Conservation (phyloP, 2,888 invertebrate genomes). For the Epinotia nisella region DNA sequence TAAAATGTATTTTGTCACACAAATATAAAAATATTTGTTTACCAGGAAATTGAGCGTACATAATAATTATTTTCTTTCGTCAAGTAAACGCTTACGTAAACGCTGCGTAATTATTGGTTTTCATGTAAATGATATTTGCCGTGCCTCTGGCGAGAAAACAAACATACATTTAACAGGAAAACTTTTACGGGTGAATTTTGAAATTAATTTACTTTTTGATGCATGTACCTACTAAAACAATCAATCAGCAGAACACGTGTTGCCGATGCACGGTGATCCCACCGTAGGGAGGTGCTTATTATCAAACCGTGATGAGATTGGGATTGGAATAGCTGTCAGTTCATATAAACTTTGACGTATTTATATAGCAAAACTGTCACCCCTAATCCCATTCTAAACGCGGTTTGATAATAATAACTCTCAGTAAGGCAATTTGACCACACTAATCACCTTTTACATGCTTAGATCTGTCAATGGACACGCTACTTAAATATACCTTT, state of each 20-base stretch:
- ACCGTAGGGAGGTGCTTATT: neutral
- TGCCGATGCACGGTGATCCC: neutral
- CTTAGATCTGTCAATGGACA: too few species aligned
- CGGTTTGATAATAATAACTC: too few species aligned
- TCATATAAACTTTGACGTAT: too few species aligned
- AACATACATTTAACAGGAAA: constrained; percentile 25
- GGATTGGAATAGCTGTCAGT: too few species aligned
- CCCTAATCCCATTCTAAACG: too few species aligned
- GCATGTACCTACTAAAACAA: neutral
- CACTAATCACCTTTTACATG: too few species aligned
- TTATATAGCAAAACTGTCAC: too few species aligned
- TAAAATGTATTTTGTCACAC: neutral
- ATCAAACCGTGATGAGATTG: too few species aligned
- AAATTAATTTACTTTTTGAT: constrained; percentile 7
- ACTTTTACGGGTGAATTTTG: constrained; percentile 12
- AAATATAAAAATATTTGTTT: neutral
- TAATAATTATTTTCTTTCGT: constrained; percentile 1
- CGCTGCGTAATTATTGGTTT: constrained; percentile 19
- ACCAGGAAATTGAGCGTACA: neutral
- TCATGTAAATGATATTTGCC: constrained; percentile 29
- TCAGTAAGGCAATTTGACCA: too few species aligned
- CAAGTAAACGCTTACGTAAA: constrained; percentile 16
- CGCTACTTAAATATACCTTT: too few species aligned
- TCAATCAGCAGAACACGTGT: neutral
- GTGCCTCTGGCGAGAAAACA: constrained; percentile 20